These are phyloP conservation scores for Anseranas semipalmata DNA, from an alignment of 2,113 vertebrate species.

Conservation along the genomic window DNA sequence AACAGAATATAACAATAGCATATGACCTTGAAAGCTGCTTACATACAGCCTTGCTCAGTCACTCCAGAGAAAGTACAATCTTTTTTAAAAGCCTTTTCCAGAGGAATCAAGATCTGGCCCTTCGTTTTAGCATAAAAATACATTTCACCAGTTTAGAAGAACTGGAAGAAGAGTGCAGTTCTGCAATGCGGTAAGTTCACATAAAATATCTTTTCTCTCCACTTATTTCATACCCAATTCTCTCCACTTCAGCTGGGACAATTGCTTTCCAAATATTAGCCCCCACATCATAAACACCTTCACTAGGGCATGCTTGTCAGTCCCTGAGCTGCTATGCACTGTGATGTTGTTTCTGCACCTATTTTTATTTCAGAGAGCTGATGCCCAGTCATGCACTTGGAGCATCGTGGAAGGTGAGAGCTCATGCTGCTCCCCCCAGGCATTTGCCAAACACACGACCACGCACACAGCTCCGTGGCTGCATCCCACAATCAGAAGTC, in stretches of 20 bases:
- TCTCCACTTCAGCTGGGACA: neutral
- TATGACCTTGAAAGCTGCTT: neutral
- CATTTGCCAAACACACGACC: constrained; percentile 50
- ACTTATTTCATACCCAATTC: neutral
- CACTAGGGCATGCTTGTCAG: neutral
- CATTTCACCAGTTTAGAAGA: neutral
- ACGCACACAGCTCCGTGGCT: neutral
- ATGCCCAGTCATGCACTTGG: neutral
- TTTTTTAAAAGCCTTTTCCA: neutral
- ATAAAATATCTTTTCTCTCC: neutral
- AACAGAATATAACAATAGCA: neutral
- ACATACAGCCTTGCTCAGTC: neutral
- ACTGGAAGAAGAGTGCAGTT: neutral
- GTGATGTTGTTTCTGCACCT: neutral
- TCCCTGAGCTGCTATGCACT: neutral
- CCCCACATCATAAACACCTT: neutral
- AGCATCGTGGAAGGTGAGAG: neutral
- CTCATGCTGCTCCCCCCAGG: neutral
- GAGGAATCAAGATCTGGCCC: neutral
- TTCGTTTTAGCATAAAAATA: neutral
- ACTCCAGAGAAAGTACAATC: neutral
- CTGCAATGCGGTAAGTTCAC: neutral
- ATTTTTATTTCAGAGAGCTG: constrained; percentile 21
- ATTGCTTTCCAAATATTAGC: neutral
- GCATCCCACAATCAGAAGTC: constrained; percentile 11